These are phyloP conservation scores for Ariopsis seemanni DNA, from an alignment of 2,113 vertebrate species.

Conservation along the genomic window DNA sequence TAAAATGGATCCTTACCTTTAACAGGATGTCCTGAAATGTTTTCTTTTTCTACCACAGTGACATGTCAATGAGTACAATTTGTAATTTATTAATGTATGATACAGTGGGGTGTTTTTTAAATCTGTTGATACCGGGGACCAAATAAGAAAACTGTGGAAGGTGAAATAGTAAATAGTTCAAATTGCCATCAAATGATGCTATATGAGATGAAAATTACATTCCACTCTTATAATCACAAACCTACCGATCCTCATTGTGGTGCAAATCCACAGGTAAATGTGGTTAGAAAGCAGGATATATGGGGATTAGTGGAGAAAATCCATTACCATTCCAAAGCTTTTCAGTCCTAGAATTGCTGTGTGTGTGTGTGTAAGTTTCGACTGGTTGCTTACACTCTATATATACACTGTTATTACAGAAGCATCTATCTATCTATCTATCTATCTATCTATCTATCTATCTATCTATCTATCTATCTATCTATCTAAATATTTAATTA, in stretches of 20 bases:
- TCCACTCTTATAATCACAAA: neutral
- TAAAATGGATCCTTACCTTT: neutral
- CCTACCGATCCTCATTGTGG: neutral
- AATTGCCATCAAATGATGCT: neutral
- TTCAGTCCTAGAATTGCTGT: neutral
- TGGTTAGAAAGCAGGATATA: neutral
- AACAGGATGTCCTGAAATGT: neutral
- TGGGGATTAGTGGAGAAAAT: neutral
- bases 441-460: too few species aligned
- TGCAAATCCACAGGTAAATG: constrained; percentile 5
- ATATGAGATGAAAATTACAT: neutral
- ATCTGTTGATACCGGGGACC: neutral
- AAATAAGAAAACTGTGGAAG: neutral
- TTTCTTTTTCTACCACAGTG: neutral
- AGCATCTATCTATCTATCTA: too few species aligned
- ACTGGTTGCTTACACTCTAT: too few species aligned
- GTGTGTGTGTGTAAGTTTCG: neutral
- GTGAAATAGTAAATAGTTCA: neutral
- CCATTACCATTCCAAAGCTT: neutral
- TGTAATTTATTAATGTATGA: neutral
- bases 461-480: too few species aligned
- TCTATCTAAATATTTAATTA: too few species aligned
- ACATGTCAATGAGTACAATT: neutral
- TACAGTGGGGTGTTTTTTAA: neutral
- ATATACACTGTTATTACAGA: too few species aligned